Evolutionary conservation across 1,140 invertebrate genomes (phyloP), one percentile per base, ranked within the genome.

Genomic region (Drosophila leontia): DNA sequence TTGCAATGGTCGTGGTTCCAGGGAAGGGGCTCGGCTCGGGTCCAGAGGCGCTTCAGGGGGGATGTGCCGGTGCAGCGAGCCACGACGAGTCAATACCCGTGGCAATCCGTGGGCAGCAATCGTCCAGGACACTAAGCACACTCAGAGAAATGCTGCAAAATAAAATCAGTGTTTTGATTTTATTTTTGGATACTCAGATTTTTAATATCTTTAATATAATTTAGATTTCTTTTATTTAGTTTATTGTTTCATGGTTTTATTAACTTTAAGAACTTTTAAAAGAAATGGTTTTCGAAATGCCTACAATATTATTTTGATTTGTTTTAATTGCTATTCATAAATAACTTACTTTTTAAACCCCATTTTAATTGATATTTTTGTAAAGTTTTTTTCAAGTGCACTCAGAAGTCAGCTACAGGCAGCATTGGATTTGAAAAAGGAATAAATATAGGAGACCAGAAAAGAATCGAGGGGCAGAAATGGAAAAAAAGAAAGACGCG

Each of bases 61-160:
- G 34, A 34, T 34, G 32, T 61, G 42, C 13, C 56, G 74, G 72
- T 39, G 83, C 83, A 88, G 84, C 74, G 80, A 87, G 63, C 84
- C 84, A 84, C 78, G 85, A 81, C 84, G 80, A 87, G 80, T 87
- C 84, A 87, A 87, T 87, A 87, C 80, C 85, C 84, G 80, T 88
- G 83, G 83, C 80, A 88, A 84, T 65, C 74, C 70, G 70, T 74
- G 70, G 70, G 62, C 70, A 61, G 77, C 69, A 51, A 60, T 71
- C 58, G 76, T 56, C 64, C 84, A 72, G 85, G 68, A 87, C 84
- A 81, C 72, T 32, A 13, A 13, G 8, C 3, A 7, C 67, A 70
- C 67, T 47, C 6, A 9, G 23, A 44, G 19, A 63, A 65, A 65
- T 35, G 1, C 1, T 4, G 3, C 4, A 44, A 9, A 3, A 5